phyloP scores from a whole-genome alignment of 2,888 invertebrate species.

The Drosophila peninsularis region DNA sequence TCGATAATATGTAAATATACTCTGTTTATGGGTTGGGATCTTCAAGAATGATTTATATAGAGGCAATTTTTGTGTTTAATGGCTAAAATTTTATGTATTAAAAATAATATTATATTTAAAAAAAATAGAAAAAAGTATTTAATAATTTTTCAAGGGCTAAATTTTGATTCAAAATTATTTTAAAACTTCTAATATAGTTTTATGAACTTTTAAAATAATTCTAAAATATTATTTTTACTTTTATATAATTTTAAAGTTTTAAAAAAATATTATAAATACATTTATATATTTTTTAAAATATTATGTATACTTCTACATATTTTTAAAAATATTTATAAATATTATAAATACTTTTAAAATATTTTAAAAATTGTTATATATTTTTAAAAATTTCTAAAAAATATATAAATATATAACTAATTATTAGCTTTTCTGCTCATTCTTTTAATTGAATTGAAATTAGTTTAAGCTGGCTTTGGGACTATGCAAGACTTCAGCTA shows the following conservation, averaged over 20 bases:
- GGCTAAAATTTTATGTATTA: not conserved
- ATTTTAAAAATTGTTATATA: not conserved
- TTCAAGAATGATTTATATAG: conserved; percentile 19
- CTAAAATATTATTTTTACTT: too few species aligned
- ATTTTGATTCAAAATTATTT: too few species aligned
- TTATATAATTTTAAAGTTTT: too few species aligned
- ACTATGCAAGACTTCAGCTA: conserved; percentile 3
- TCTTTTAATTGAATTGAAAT: not conserved
- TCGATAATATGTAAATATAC: not conserved
- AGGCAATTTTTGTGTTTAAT: not conserved
- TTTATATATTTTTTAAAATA: too few species aligned
- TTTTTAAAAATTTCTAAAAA: not conserved
- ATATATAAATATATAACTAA: too few species aligned
- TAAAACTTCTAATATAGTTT: too few species aligned
- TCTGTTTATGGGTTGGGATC: not conserved
- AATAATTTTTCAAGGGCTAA: too few species aligned
- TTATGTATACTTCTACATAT: too few species aligned
- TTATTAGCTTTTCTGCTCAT: not conserved
- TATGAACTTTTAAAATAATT: too few species aligned
- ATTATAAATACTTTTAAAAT: not conserved
- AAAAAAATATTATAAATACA: too few species aligned
- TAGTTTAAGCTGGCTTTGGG: not conserved
- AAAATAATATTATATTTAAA: too few species aligned
- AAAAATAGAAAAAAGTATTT: not conserved
- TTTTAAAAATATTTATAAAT: too few species aligned